Evolutionary conservation across 2,888 invertebrate genomes (phyloP).

Genomic region (Dynastes maya): DNA sequence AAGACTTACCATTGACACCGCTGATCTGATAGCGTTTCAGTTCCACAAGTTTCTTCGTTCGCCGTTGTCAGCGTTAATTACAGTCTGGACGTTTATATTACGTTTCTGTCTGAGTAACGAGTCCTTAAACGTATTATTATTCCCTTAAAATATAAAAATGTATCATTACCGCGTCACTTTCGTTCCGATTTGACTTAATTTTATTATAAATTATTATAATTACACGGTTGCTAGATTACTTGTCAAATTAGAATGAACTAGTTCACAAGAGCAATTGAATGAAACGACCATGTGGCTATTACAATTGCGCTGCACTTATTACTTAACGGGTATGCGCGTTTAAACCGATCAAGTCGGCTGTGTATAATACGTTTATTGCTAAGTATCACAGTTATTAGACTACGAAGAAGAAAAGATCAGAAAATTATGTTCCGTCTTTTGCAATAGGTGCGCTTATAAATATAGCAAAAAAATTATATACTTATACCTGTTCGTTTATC

Average conservation of each 20-base stretch:
- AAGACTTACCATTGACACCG: conserved; percentile 38
- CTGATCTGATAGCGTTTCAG: conserved; percentile 37
- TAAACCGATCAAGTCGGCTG: conserved; percentile 2
- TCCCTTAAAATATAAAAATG: conserved; percentile 47
- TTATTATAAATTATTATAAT: conserved; percentile 48
- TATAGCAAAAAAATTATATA: too few species aligned
- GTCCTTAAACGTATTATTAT: conserved; percentile 42
- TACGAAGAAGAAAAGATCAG: conserved; percentile 10
- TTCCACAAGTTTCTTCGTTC: conserved; percentile 37
- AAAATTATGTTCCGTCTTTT: background rate
- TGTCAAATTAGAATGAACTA: conserved; percentile 43
- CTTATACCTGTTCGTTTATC: too few species aligned
- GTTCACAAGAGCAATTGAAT: conserved; percentile 40
- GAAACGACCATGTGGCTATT: conserved; percentile 30
- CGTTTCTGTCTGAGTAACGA: conserved; percentile 32
- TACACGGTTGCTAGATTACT: conserved; percentile 46
- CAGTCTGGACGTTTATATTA: conserved; percentile 36
- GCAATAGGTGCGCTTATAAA: too few species aligned
- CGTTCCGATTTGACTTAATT: conserved; percentile 47
- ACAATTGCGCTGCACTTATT: conserved; percentile 31
- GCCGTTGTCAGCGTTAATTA: conserved; percentile 44
- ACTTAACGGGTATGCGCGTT: conserved; percentile 35
- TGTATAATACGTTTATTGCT: background rate
- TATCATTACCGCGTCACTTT: conserved; percentile 48
- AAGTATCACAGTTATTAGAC: conserved; percentile 21